Evolutionary conservation across 2,797 vertebrate species (phyloP), one percentile per base, ranked within the genome.

Genomic region (Rhabdophis nuchalis): DNA sequence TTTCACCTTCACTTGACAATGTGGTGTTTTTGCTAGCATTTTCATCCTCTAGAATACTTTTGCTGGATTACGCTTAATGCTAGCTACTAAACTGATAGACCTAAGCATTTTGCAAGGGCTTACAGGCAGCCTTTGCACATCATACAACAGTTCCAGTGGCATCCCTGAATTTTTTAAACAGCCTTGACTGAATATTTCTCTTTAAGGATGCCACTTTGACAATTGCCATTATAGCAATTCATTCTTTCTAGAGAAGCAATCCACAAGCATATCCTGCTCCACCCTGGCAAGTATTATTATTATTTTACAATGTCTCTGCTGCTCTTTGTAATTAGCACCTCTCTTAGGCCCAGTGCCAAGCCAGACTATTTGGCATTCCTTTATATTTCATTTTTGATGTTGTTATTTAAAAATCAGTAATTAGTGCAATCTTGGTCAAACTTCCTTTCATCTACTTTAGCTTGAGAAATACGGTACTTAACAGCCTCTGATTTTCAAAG

Each of bases 51-150:
- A 58, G 54, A n/a, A 46, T 57, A 16, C 68, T n/a, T 54, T 58
- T 41, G 11, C n/a, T 29, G 85, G 46, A 82, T 90, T 82, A 88
- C n/a, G 23, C 82, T n/a, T 93, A 85, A 88, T 61, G 32, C 53
- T 89, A 46, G 77, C 77, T 82, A 32, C 64, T 54, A 90, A 61
- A 32, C 52, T 5, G 68, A 60, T 54, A 61, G 85, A 77, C 54
- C 64, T 82, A 93, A 90, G 54, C 89, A 88, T 20, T 90, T 91
- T 91, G 86, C 60, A 92, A 95, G 93, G 87, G 27, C 13, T 52
- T 86, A 61, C 68, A 92, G 64, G 3, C 82, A 88, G 90, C 92
- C 85, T 13, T 93, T 89, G 86, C 93, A 61, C 60, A 94, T 87
- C 57, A 85, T 60, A 77, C 88, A 89, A 5, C 86, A 87, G 87